Conservation (phyloP, 2,113 vertebrate genomes). For the Carollia perspicillata region DNA sequence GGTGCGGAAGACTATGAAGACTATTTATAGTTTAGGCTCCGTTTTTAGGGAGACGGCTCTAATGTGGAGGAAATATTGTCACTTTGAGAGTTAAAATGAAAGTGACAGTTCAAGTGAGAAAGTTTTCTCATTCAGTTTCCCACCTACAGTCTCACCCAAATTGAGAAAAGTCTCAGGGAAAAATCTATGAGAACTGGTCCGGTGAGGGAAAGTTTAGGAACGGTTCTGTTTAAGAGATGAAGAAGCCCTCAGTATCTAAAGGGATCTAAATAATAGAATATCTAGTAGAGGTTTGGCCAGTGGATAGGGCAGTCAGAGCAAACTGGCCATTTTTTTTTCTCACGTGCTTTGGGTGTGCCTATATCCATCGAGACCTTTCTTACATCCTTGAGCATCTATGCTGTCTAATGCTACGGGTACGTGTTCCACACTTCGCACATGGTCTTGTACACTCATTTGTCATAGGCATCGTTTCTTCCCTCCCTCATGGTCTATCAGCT, state of each 20-base stretch:
- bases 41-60: neutral
- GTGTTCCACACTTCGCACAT: neutral
- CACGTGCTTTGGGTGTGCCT: fast-evolving
- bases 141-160: neutral
- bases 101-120: neutral
- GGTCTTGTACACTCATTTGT: neutral
- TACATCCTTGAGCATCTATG: neutral
- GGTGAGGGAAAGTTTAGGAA: neutral
- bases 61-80: neutral
- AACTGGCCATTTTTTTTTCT: neutral
- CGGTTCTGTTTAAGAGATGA: neutral
- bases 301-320: neutral
- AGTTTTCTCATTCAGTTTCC: neutral
- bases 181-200: neutral
- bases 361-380: neutral
- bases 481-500: neutral
- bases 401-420: neutral
- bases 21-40: neutral
- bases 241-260: neutral
- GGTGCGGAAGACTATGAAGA: neutral
- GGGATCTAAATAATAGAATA: fast-evolving
- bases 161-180: neutral
- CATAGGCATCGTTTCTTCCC: neutral
- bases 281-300: fast-evolving
- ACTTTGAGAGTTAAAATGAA: neutral